phyloP scores from a whole-genome alignment of 2,888 invertebrate species.

The Fragum whitleyi region DNA sequence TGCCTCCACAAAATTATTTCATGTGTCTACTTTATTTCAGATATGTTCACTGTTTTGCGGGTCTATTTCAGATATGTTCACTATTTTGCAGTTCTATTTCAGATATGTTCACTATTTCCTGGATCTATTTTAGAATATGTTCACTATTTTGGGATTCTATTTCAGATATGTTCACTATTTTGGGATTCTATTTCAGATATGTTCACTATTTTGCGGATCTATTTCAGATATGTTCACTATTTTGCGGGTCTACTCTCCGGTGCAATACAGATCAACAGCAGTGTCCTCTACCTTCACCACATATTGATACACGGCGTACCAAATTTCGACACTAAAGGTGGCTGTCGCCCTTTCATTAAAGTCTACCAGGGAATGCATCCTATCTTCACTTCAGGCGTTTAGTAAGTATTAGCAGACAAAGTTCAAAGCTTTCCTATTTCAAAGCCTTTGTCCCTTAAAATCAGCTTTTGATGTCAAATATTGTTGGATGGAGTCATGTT shows the following conservation, averaged over 20 bases:
- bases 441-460: background rate
- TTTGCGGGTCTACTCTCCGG: conserved; percentile 96
- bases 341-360: conserved; percentile 87
- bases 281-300: conserved; percentile 94
- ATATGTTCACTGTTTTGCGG: background rate
- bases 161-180: conserved; percentile 90
- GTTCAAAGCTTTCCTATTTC: background rate
- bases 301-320: conserved; percentile 95
- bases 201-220: conserved; percentile 92
- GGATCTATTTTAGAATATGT: conserved; percentile 84
- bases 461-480: too few species aligned
- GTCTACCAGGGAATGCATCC: conserved; percentile 96
- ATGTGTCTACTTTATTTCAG: too few species aligned
- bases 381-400: conserved; percentile 94
- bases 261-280: conserved; percentile 94
- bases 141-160: conserved; percentile 7
- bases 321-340: conserved; percentile 88
- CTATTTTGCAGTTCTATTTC: conserved; percentile 93
- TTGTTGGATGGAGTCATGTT: too few species aligned
- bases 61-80: conserved; percentile 91
- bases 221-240: conserved; percentile 94
- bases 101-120: too few species aligned
- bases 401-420: conserved; percentile 86
- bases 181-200: conserved; percentile 88
- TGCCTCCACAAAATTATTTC: too few species aligned